Conservation (phyloP, 2,888 invertebrate species). For the Philaethria dido region DNA sequence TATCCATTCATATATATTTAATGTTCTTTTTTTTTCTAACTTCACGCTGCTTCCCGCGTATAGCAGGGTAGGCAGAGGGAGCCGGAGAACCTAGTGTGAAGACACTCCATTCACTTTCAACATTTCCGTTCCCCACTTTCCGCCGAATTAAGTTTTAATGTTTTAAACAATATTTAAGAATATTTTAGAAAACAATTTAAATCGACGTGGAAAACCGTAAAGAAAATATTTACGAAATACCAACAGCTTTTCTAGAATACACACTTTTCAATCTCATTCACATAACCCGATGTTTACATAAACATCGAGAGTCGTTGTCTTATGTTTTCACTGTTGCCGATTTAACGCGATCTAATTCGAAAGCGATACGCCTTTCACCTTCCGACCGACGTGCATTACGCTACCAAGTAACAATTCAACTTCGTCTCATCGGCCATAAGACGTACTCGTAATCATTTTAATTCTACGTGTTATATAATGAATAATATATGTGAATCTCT, state of each 20-base stretch:
- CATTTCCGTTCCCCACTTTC: too few species aligned
- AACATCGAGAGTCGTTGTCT: conserved; percentile 47
- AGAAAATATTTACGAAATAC: background rate
- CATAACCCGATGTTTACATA: conserved; percentile 41
- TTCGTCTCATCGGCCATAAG: conserved; percentile 19
- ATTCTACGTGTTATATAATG: conserved; percentile 3
- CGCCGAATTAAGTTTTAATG: too few species aligned
- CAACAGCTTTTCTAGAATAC: background rate
- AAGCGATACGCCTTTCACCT: conserved; percentile 83
- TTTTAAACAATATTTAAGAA: too few species aligned
- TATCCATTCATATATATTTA: background rate
- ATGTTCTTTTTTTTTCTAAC: too few species aligned
- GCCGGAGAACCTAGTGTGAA: too few species aligned
- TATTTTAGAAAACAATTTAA: background rate
- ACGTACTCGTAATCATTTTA: conserved; percentile 1
- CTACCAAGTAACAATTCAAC: conserved; percentile 40
- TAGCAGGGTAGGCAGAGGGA: too few species aligned
- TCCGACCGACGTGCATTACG: conserved; percentile 64
- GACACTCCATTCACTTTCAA: too few species aligned
- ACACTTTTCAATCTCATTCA: conserved; percentile 23
- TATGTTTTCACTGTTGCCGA: conserved; percentile 73
- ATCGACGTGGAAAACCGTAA: background rate
- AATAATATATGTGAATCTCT: background rate
- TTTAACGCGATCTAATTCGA: conserved; percentile 80
- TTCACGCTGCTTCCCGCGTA: too few species aligned